phyloP scores from a whole-genome alignment of 2,888 invertebrate genomes.

The Loripinus fragilis region DNA sequence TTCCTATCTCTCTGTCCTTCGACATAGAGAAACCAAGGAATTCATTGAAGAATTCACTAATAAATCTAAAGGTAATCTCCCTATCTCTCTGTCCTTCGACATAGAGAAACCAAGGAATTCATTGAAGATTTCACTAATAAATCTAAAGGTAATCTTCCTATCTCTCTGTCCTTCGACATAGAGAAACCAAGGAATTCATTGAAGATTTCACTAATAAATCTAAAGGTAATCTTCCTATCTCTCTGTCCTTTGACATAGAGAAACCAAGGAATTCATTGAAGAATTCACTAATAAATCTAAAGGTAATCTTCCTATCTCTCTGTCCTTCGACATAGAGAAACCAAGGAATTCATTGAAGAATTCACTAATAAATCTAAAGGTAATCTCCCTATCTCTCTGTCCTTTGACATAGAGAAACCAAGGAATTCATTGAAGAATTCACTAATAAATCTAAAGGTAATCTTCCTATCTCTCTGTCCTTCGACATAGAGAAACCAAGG shows the following conservation, averaged over 20 bases:
- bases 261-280: slow-evolving; percentile 79
- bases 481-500: slow-evolving; percentile 73
- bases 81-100: slow-evolving; percentile 76
- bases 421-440: slow-evolving; percentile 81
- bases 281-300: slow-evolving; percentile 79
- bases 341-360: slow-evolving; percentile 79
- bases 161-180: slow-evolving; percentile 76
- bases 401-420: slow-evolving; percentile 75
- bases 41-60: slow-evolving; percentile 80
- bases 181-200: slow-evolving; percentile 76
- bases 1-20: too few species aligned
- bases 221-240: too few species aligned
- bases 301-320: too few species aligned
- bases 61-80: slow-evolving; percentile 78
- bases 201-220: slow-evolving; percentile 80
- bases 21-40: slow-evolving; percentile 75
- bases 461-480: slow-evolving; percentile 70
- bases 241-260: too few species aligned
- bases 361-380: slow-evolving; percentile 78
- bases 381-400: too few species aligned
- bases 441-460: slow-evolving; percentile 76
- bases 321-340: slow-evolving; percentile 76
- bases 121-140: slow-evolving; percentile 80
- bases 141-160: slow-evolving; percentile 68
- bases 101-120: slow-evolving; percentile 77